Conservation (phyloP, 2,113 vertebrate genomes). For the Capra hircus region DNA sequence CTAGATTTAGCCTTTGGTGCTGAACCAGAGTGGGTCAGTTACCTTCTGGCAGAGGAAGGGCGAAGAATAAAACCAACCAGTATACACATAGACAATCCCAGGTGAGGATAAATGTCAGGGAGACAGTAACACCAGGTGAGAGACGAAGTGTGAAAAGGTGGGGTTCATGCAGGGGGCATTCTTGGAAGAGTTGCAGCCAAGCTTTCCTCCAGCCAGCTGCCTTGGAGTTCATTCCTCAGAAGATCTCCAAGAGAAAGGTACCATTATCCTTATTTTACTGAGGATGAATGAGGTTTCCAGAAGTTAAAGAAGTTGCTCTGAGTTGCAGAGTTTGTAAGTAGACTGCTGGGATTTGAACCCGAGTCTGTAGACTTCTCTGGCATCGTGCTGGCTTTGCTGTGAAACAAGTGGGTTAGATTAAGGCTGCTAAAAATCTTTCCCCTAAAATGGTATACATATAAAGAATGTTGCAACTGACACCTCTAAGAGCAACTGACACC, state of each 20-base stretch:
- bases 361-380: not conserved
- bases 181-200: too few species aligned
- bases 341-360: not conserved
- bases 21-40: not conserved
- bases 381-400: not conserved
- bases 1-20: not conserved
- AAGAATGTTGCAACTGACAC: not conserved
- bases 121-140: accelerated
- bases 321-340: not conserved
- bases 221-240: not conserved
- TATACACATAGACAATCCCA: not conserved
- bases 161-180: not conserved
- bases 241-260: not conserved
- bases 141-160: not conserved
- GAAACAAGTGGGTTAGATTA: not conserved
- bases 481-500: not conserved
- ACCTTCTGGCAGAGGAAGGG: not conserved
- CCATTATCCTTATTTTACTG: not conserved
- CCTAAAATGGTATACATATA: not conserved
- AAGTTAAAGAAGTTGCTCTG: not conserved
- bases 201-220: not conserved
- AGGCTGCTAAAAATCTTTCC: not conserved
- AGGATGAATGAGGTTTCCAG: not conserved
- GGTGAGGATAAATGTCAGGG: not conserved
- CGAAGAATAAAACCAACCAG: not conserved